Percentiles rank a stretch among this genome's conserved stretches.
Conservation (phyloP, 2,797 vertebrate genomes). For the Halcyon leucocephala region DNA sequence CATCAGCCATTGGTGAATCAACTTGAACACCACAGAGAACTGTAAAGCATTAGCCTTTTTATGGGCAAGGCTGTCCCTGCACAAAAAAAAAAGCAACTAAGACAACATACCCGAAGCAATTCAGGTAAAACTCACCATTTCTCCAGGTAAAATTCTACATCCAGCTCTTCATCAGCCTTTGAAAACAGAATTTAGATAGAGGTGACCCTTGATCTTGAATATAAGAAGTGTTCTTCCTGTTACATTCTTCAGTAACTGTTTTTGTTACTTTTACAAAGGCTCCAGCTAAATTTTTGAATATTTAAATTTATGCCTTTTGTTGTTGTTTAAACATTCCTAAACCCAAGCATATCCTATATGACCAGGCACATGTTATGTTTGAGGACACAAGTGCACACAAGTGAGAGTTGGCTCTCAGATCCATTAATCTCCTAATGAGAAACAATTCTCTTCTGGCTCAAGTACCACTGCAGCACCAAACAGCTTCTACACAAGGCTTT, state of each 20-base stretch:
- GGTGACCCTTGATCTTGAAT: not conserved
- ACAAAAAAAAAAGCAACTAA: not conserved
- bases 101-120: not conserved
- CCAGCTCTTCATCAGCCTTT: constrained; percentile 77
- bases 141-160: constrained; percentile 80
- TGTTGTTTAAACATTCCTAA: not conserved
- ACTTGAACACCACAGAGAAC: not conserved
- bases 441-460: not conserved
- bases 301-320: not conserved
- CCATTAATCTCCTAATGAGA: not conserved
- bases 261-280: not conserved
- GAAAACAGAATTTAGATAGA: constrained; percentile 1
- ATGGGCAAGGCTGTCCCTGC: not conserved
- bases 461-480: not conserved
- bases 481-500: not conserved
- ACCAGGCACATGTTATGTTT: not conserved
- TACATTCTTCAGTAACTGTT: not conserved
- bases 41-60: not conserved
- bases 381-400: not conserved
- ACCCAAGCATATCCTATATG: not conserved
- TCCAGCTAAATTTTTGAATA: not conserved
- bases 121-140: constrained; percentile 74
- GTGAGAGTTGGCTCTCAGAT: not conserved
- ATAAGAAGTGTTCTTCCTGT: not conserved
- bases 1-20: not conserved